These are phyloP conservation scores for Gephyroberyx darwinii DNA, from an alignment of 2,797 vertebrate species.

Conservation along the genomic window DNA sequence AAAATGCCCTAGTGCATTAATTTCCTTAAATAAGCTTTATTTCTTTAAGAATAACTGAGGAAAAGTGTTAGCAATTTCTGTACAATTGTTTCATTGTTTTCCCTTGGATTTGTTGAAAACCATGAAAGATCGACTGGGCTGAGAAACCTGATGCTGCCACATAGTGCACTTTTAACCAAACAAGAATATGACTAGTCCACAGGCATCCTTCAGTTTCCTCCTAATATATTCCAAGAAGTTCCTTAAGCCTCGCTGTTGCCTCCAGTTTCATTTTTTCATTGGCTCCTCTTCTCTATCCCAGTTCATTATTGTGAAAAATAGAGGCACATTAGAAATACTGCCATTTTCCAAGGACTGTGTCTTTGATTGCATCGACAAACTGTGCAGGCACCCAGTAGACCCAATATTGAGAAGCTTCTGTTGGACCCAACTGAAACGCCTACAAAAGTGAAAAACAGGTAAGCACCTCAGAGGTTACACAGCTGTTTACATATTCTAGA, in stretches of 20 bases:
- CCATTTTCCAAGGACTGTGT: slow-evolving; percentile 99
- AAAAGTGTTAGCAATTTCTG: slow-evolving; percentile 87
- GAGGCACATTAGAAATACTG: slow-evolving; percentile 99
- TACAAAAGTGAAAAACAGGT: slow-evolving; percentile 66
- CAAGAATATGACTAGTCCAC: slow-evolving; percentile 80
- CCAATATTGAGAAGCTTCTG: slow-evolving; percentile 99
- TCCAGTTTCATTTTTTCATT: slow-evolving; percentile 85
- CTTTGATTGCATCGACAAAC: slow-evolving; percentile 99
- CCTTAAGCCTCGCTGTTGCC: slow-evolving; percentile 69
- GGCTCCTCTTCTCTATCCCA: slow-evolving; percentile 81
- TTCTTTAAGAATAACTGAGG: slow-evolving; percentile 87
- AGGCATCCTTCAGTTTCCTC: slow-evolving; percentile 80
- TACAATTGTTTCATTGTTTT: slow-evolving; percentile 83
- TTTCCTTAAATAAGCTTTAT: slow-evolving; percentile 90
- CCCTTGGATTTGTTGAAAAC: slow-evolving; percentile 81
- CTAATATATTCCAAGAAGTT: slow-evolving; percentile 74
- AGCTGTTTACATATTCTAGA: slow-evolving; percentile 1
- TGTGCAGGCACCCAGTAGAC: slow-evolving; percentile 99
- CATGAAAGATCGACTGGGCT: slow-evolving; percentile 78
- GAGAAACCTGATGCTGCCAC: slow-evolving; percentile 81
- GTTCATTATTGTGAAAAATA: slow-evolving; percentile 93
- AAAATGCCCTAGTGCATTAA: slow-evolving; percentile 49
- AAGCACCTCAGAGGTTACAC: slow-evolving; percentile 11
- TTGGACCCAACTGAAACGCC: slow-evolving; percentile 99
- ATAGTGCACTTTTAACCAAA: slow-evolving; percentile 83